Conservation (phyloP, 2,797 vertebrate species). For the Acipenser transmontanus region DNA sequence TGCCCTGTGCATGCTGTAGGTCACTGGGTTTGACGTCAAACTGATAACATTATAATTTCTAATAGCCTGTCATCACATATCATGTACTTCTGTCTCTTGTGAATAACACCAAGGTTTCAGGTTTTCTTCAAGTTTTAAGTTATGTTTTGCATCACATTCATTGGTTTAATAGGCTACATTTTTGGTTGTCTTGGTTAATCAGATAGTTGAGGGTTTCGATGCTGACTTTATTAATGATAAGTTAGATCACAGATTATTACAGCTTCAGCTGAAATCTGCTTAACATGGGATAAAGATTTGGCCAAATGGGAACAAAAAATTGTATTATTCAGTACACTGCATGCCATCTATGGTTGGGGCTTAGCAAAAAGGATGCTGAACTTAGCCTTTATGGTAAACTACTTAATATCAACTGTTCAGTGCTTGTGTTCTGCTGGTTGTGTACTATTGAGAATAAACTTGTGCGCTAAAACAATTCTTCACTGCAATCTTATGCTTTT, state of each 20-base stretch:
- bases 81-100: too few species aligned
- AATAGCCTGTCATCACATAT: too few species aligned
- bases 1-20: too few species aligned
- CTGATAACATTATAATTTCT: too few species aligned
- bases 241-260: neutral
- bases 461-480: constrained; percentile 26
- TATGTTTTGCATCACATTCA: neutral
- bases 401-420: constrained; percentile 21
- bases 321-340: neutral
- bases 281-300: neutral
- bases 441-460: constrained; percentile 32
- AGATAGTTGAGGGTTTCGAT: neutral
- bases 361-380: neutral
- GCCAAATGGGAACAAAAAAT: neutral
- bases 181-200: neutral
- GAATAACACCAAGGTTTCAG: too few species aligned
- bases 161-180: neutral
- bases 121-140: neutral
- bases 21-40: too few species aligned
- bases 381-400: constrained; percentile 3
- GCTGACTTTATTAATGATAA: neutral
- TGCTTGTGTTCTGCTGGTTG: constrained; percentile 26
- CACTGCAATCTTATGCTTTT: constrained; percentile 50
- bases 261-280: neutral
- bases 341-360: neutral